phyloP scores from a whole-genome alignment of 1,140 invertebrate species.

The Steinernema feltiae region DNA sequence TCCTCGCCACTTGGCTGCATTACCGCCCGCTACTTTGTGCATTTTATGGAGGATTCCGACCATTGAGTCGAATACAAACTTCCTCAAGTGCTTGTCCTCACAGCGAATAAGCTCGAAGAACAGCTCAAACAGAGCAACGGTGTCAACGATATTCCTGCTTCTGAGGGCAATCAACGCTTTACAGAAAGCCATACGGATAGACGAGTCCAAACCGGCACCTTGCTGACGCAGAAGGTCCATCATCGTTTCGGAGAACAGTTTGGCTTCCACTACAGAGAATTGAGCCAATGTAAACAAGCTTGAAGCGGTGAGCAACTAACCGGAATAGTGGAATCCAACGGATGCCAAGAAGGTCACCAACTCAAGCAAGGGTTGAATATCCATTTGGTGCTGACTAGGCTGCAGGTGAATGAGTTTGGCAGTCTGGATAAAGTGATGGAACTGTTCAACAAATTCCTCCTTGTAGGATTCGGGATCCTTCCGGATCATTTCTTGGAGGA shows the following conservation, averaged over 20 bases:
- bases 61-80: constrained; percentile 20
- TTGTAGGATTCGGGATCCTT: constrained; percentile 53
- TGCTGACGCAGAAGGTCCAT: constrained; percentile 33
- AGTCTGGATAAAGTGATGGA: constrained; percentile 48
- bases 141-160: constrained; percentile 39
- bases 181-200: constrained; percentile 49
- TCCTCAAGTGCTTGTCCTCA: constrained; percentile 53
- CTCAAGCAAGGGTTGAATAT: constrained; percentile 42
- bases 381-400: constrained; percentile 47
- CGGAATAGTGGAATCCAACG: constrained; percentile 43
- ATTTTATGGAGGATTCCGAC: background rate
- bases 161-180: constrained; percentile 46
- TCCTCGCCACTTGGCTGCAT: constrained; percentile 23
- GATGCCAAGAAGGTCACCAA: constrained; percentile 40
- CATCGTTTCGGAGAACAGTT: constrained; percentile 33
- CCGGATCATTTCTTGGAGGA: constrained; percentile 43
- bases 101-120: constrained; percentile 53
- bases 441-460: constrained; percentile 54
- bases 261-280: constrained; percentile 24
- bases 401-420: constrained; percentile 54
- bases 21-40: constrained; percentile 21
- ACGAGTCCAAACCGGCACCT: constrained; percentile 39
- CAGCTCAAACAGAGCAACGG: constrained; percentile 40
- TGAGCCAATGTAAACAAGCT: background rate
- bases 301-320: constrained; percentile 23